Percentiles rank a stretch among this genome's conserved stretches.
Evolutionary conservation across 2,888 invertebrate genomes (phyloP).

Genomic region (Shargacucullia verbasci): DNA sequence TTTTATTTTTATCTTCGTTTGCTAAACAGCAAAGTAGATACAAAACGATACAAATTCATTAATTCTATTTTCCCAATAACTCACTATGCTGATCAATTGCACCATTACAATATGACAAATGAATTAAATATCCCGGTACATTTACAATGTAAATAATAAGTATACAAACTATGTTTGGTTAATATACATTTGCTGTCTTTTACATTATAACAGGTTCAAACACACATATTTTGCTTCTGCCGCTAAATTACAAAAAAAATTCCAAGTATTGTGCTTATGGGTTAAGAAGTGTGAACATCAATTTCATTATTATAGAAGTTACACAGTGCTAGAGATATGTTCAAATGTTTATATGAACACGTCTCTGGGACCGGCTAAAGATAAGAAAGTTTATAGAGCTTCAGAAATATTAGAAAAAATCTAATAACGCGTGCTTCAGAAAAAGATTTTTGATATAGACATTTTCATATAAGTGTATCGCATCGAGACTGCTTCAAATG

Average conservation of each 20-base stretch:
- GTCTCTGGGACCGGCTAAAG: too few species aligned
- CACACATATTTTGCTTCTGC: conserved; percentile 12
- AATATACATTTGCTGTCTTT: conserved; percentile 30
- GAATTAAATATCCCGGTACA: conserved; percentile 39
- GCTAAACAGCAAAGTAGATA: conserved; percentile 72
- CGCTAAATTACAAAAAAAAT: conserved; percentile 1
- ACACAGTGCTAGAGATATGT: too few species aligned
- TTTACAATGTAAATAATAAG: conserved; percentile 7
- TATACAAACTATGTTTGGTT: conserved; percentile 19
- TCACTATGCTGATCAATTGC: conserved; percentile 57
- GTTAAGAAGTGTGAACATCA: conserved; percentile 2
- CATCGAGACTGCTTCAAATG: conserved; percentile 9
- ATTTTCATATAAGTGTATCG: too few species aligned
- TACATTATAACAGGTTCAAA: conserved; percentile 21
- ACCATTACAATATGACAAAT: conserved; percentile 49
- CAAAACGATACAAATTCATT: conserved; percentile 77
- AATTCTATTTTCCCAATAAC: conserved; percentile 60
- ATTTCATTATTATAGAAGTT: too few species aligned
- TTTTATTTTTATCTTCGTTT: conserved; percentile 64
- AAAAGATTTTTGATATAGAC: too few species aligned
- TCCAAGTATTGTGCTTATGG: conserved; percentile 11
- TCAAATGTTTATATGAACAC: too few species aligned
- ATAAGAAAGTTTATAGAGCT: too few species aligned
- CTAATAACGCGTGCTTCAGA: too few species aligned
- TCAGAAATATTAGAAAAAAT: too few species aligned